Evolutionary conservation across 2,888 invertebrate species (phyloP).

Genomic region (Pimpla rufipes): DNA sequence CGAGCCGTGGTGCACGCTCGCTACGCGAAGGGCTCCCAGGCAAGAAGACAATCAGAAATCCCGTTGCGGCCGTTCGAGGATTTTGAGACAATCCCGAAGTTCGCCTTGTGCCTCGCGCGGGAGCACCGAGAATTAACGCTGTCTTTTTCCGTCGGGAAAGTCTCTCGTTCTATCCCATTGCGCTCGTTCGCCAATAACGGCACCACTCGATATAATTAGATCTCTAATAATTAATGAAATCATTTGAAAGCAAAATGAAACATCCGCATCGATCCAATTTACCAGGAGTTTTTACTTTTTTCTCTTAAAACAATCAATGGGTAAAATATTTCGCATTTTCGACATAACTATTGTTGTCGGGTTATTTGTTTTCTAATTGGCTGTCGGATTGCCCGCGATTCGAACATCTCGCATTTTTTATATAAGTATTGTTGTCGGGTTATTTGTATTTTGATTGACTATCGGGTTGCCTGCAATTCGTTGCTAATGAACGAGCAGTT

Average conservation of each 20-base stretch:
- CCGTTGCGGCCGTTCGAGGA: constrained; percentile 52
- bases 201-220: not conserved
- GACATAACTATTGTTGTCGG: too few relatives aligned
- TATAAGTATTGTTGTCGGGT: too few relatives aligned
- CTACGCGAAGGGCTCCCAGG: constrained; percentile 29
- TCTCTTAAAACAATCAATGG: not conserved
- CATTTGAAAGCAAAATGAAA: not conserved
- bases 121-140: constrained; percentile 30
- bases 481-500: too few relatives aligned
- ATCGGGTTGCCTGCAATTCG: too few relatives aligned
- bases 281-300: too few relatives aligned
- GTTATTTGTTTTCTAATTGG: too few relatives aligned
- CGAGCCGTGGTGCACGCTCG: constrained; percentile 30
- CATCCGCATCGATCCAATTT: not conserved
- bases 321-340: too few relatives aligned
- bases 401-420: too few relatives aligned
- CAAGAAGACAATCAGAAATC: constrained; percentile 68
- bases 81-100: constrained; percentile 64
- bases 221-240: not conserved
- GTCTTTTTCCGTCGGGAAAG: constrained; percentile 16
- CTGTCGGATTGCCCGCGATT: too few relatives aligned
- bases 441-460: too few relatives aligned
- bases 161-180: not conserved
- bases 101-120: constrained; percentile 40
- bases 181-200: not conserved